Conservation (phyloP, 2,797 vertebrate species). For the Podarcis lilfordi region DNA sequence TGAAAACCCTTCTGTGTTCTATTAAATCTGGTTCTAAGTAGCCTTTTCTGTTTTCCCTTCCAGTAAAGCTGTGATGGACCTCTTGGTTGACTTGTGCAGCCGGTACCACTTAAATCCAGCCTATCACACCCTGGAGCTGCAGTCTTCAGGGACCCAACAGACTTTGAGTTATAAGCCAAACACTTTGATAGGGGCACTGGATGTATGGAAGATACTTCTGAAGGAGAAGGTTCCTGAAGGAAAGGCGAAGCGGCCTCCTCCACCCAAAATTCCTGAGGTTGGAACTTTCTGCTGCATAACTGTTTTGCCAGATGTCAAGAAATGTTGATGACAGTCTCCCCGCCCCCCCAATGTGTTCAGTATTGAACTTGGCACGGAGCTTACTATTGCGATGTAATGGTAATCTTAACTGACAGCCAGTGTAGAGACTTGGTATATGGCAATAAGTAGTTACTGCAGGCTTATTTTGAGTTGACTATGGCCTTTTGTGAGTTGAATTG, state of each 20-base stretch:
- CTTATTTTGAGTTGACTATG: background rate
- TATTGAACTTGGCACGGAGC: background rate
- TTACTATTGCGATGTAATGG: background rate
- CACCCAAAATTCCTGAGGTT: slow-evolving; percentile 91
- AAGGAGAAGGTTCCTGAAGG: slow-evolving; percentile 90
- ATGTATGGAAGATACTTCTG: slow-evolving; percentile 86
- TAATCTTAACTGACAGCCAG: background rate
- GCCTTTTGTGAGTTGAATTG: background rate
- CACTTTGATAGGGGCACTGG: slow-evolving; percentile 88
- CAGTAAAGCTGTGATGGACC: slow-evolving; percentile 97
- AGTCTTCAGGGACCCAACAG: slow-evolving; percentile 80
- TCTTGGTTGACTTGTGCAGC: slow-evolving; percentile 93
- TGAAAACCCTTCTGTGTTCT: background rate
- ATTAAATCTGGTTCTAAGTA: slow-evolving; percentile 20
- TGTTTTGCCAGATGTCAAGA: slow-evolving; percentile 21
- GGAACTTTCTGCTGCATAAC: slow-evolving; percentile 36
- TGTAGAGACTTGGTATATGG: background rate
- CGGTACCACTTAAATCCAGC: slow-evolving; percentile 91
- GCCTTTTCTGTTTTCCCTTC: slow-evolving; percentile 1
- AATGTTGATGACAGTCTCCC: background rate
- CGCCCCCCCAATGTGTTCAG: background rate
- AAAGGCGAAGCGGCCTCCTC: slow-evolving; percentile 81
- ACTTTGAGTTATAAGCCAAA: slow-evolving; percentile 93
- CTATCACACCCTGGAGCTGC: slow-evolving; percentile 89
- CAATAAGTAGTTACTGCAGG: background rate